Evolutionary conservation across 37 sponge, comb jelly and placozoan species (phyloP), one percentile per base, ranked within the genome.

Genomic region (Geodia barretti): DNA sequence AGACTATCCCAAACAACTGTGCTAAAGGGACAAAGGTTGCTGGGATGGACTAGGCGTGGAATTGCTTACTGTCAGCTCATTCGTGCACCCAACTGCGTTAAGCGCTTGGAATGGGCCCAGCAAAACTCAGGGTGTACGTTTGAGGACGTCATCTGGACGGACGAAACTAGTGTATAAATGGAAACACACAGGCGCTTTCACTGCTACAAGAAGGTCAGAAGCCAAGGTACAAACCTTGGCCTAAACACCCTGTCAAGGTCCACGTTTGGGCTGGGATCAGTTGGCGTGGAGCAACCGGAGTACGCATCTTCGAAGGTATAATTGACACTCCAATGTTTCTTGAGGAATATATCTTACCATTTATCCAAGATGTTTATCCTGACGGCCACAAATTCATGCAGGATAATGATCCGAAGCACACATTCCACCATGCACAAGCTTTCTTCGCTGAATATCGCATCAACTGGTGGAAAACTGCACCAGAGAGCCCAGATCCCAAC

Each of bases 181-280:
- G 79, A 79, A 65, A 62, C 79, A 1, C 79, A 79, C 34, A 3
- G 79, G 9, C 68, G 79, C 3, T 25, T 40, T 24, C 65, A 68
- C 36, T 79, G 66, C 40, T 40, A 67, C 3, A 79, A 77, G n/a
- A 31, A 33, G 26, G 79, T 47, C 32, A 30, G 19, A 65, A 65
- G 14, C 54, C 54, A 47, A 47, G 54, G 54, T 47, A 47, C 14
- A 47, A 47, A 47, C 54, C 32, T 19, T 34, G 83, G 38, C 40
- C 75, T 39, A 83, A 83, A 68, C 84, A 75, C 41, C 76, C 84
- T n/a, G 75, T 83, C 8, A 83, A 83, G 69, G 76, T 83, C 14
- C 84, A 83, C 47, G 76, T 74, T 31, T 83, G 84, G 76, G 84
- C 69, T 28, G 84, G 59, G 34, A 83, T 75, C 43, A 83, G 84